Percentiles rank a stretch among this genome's conserved stretches.
These are phyloP conservation scores for Zosterops lateralis DNA, from an alignment of 2,113 vertebrate species.

Conservation along the genomic window DNA sequence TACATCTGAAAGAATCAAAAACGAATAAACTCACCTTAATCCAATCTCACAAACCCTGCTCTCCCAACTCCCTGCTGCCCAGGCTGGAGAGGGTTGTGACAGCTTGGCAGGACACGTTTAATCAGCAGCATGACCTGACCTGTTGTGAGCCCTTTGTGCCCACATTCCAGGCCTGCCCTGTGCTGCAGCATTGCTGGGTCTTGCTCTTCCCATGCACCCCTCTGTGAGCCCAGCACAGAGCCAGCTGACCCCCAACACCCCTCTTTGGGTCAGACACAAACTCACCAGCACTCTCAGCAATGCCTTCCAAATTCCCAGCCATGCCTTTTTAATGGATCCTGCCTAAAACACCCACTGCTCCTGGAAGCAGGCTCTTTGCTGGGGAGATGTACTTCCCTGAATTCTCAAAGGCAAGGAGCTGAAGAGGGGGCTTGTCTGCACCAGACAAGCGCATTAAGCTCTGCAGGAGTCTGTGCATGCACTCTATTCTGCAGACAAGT, in stretches of 20 bases:
- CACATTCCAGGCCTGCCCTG: neutral
- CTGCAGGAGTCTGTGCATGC: neutral
- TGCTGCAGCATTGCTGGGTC: neutral
- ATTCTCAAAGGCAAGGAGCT: neutral
- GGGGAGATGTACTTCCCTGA: neutral
- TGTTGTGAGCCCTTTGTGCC: neutral
- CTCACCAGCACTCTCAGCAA: neutral
- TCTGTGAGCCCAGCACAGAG: rapidly evolving
- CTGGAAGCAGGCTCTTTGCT: neutral
- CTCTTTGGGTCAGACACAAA: neutral
- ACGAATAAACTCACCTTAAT: neutral
- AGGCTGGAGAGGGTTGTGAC: neutral
- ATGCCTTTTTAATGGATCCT: neutral
- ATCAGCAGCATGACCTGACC: conserved; percentile 8
- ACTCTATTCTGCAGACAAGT: neutral
- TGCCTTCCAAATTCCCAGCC: neutral
- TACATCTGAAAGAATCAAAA: neutral
- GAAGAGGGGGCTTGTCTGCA: neutral
- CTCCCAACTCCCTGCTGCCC: neutral
- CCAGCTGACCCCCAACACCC: neutral
- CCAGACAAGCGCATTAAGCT: neutral
- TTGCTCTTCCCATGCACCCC: neutral
- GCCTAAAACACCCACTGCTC: neutral
- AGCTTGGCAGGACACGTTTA: neutral
- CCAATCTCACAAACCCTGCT: neutral